Evolutionary conservation across 2,113 vertebrate species (phyloP), one percentile per base, ranked within the genome.

Genomic region (Dunckerocampus dactyliophorus): DNA sequence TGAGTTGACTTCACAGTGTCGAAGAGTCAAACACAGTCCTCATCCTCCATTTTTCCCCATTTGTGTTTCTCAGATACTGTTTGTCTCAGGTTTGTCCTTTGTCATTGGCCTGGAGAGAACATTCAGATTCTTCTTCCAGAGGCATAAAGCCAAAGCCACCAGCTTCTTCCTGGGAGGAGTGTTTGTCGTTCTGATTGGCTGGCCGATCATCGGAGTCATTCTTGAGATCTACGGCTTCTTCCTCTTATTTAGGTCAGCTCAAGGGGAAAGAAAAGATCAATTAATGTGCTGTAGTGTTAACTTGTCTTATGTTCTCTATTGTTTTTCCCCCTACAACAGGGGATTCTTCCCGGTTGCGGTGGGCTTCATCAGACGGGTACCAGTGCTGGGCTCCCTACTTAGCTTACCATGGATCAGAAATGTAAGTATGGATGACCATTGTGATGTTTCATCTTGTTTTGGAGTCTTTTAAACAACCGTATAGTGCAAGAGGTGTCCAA

Each of bases 141-240:
- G 91, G 57, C 96, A 99, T 83, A 99, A 99, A 91, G 88, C 92
- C 59, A 98, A 98, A 91, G 96, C 97, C 73, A 97, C 97, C 0
- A 90, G 92, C 39, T 98, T 99, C 88, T 99, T 99, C 85, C 85
- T 99, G 71, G 95, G 97, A 39, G 97, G 96, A 7, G 93, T 98
- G 57, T 87, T 97, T 39, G 92, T 98, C 74, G 96, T 99, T 79
- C 92, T 99, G 68, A 89, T 97, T 37, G 96, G 96, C 42, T 99
- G 96, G 95, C 97, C 97, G 48, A 93, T 98, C 71, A 84, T 98
- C 68, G 97, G 97, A 51, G 95, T 99, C 63, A 88, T 97, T 60
- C 89, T 99, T 65, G 97, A 99, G 88, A 92, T 98, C 76, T 99
- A 98, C 61, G 96, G 96, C 21, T 99, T 99, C 84, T 99, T 99